Evolutionary conservation across 1,140 invertebrate species (phyloP).

Genomic region (Conus betulinus): DNA sequence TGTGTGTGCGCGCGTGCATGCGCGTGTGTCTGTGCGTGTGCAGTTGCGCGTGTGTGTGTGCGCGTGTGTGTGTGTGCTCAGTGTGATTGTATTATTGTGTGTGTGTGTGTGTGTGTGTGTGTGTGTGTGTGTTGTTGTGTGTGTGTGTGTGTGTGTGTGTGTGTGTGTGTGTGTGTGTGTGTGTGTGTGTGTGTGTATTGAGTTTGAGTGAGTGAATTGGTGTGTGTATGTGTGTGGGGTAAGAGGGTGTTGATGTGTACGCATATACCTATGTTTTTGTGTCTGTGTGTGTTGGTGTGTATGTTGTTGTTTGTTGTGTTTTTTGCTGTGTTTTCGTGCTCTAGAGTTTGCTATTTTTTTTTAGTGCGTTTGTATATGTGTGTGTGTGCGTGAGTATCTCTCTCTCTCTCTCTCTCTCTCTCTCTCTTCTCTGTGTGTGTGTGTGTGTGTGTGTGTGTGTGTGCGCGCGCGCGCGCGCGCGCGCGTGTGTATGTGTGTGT

Average conservation of each 20-base stretch:
- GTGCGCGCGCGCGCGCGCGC: too few relatives aligned
- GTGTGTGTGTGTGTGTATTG: background rate
- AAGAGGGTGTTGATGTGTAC: background rate
- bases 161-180: slow-evolving; percentile 15
- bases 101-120: background rate
- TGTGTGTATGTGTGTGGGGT: background rate
- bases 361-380: background rate
- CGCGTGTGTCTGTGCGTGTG: background rate
- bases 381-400: background rate
- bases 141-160: background rate
- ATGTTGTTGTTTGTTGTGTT: background rate
- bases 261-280: background rate
- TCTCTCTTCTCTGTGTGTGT: too few relatives aligned
- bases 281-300: background rate
- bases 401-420: too few relatives aligned
- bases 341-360: background rate
- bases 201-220: background rate
- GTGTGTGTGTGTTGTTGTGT: background rate
- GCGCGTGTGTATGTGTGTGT: too few relatives aligned
- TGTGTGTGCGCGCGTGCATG: too few relatives aligned
- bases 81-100: background rate
- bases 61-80: background rate
- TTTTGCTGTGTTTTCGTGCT: background rate
- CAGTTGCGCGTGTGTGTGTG: background rate
- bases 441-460: too few relatives aligned